Evolutionary conservation across 2,113 vertebrate genomes (phyloP), one percentile per base, ranked within the genome.

Genomic region (Pterocles burchelli): DNA sequence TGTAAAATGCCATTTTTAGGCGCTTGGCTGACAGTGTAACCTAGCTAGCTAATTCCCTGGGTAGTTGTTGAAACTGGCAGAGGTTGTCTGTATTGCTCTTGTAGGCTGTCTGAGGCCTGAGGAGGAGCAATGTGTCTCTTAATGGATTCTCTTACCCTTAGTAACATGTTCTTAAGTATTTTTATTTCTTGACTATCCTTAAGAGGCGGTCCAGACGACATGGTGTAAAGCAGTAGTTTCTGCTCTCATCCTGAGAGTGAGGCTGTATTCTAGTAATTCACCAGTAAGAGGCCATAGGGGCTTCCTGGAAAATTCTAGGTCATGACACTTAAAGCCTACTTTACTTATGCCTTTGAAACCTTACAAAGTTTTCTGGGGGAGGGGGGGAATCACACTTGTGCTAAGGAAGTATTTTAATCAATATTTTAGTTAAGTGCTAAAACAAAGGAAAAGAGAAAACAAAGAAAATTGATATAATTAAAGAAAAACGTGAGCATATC

Each of bases 31-130:
- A 14, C 10, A 24, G 25, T 20, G 41, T 33, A 63, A 63, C 29
- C 67, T 24, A 26, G 33, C 10, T 33, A 18, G 49, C 6, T 38
- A 6, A 52, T 87, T 71, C 66, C 75, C 22, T 31, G 34, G 29
- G 48, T 55, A 24, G 25, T 3, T 72, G 52, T 51, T 43, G 36
- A 58, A 74, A 10, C 6, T 51, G 65, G 15, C 19, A 70, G 34
- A 21, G 4, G 2, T 13, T 73, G 15, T 38, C 59, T 4, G 0
- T 7, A 1, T 16, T 58, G 25, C 5, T 62, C 10, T 7, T 54
- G 21, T 24, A 59, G 88, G 78, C 18, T 41, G 34, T 3, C 24
- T 6, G 17, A 33, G 19, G 41, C 31, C 43, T 62, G 22, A 80
- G 41, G 0, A 1, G 31, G 31, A 65, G 25, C n/a, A 58, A 2